Percentiles rank a stretch among this genome's conserved stretches.
Evolutionary conservation across 2,113 vertebrate genomes (phyloP).

Genomic region (Alligator sinensis): DNA sequence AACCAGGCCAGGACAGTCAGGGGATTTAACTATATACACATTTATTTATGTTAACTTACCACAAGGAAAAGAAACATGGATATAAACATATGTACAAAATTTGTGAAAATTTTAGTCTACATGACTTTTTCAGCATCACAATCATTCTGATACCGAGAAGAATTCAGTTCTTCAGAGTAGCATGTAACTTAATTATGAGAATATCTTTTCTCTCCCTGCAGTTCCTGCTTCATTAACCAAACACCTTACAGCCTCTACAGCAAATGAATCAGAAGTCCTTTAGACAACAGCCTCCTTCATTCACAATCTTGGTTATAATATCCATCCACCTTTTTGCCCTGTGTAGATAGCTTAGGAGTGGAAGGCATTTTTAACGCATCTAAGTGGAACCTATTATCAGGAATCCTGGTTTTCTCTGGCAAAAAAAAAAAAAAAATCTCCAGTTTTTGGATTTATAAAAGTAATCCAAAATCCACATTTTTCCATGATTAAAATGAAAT

Average conservation of each 20-base stretch:
- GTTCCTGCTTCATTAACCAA: background rate
- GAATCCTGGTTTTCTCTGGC: no score
- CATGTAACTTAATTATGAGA: background rate
- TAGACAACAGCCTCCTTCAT: background rate
- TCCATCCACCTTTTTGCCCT: background rate
- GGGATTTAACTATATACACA: no score
- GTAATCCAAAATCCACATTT: no score
- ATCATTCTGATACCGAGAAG: background rate
- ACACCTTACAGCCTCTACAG: background rate
- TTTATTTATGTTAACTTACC: no score
- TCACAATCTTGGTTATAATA: background rate
- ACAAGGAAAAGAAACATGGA: background rate
- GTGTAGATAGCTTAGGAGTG: background rate
- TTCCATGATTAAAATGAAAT: no score
- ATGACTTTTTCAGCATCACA: background rate
- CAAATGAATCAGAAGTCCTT: background rate
- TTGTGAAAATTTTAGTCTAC: background rate
- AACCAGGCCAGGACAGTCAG: no score
- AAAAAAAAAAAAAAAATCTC: no score
- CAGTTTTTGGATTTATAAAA: no score
- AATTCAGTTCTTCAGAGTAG: background rate
- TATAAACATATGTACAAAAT: background rate
- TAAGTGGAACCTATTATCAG: background rate
- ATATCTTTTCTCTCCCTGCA: background rate
- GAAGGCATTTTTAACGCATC: background rate